These are phyloP conservation scores for Micromussa lordhowensis DNA, from an alignment of 92 coral and sea anemone species.

Conservation along the genomic window DNA sequence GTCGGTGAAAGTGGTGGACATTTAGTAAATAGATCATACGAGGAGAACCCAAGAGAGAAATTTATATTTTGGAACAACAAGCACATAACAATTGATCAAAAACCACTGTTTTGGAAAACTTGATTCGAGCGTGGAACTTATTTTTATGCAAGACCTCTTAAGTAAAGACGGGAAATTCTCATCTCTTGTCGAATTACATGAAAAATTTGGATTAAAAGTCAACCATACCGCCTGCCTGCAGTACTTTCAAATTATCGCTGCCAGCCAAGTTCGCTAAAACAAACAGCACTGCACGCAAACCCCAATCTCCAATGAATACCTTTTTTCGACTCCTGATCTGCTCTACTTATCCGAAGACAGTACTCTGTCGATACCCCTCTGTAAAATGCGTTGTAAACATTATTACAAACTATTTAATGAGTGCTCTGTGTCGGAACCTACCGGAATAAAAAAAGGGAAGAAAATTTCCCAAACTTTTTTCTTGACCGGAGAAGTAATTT, in stretches of 20 bases:
- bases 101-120: neutral
- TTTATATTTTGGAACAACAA: slow-evolving; percentile 3
- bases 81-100: slow-evolving; percentile 1
- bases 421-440: no score
- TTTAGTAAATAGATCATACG: no score
- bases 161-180: neutral
- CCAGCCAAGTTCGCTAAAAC: neutral
- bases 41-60: neutral
- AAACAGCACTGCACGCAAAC: neutral
- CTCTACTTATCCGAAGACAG: neutral
- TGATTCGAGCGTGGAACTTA: neutral
- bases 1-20: no score
- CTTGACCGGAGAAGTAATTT: no score
- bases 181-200: no score
- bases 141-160: slow-evolving; percentile 14
- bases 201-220: slow-evolving; percentile 3
- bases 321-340: neutral
- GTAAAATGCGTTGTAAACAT: no score
- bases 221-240: slow-evolving; percentile 25
- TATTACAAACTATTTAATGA: no score
- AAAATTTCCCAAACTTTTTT: no score
- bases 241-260: neutral
- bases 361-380: no score
- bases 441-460: no score
- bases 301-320: neutral